These are phyloP conservation scores for Onychostruthus taczanowskii DNA, from an alignment of 2,113 vertebrate species.

Conservation along the genomic window DNA sequence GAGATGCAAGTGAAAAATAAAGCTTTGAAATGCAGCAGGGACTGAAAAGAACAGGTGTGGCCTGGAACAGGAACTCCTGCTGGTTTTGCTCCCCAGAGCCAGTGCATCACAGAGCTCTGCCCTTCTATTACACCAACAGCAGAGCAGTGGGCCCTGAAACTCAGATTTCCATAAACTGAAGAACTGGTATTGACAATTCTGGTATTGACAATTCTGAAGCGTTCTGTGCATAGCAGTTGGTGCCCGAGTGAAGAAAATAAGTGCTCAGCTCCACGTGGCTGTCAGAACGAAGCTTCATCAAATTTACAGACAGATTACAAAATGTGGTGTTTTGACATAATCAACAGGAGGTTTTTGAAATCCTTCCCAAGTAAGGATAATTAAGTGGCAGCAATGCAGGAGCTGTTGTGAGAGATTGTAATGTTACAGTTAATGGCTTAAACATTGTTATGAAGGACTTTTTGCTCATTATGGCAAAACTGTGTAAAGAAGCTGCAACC, in stretches of 20 bases:
- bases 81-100: background rate
- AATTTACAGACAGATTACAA: constrained; percentile 13
- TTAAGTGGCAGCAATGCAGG: background rate
- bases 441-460: background rate
- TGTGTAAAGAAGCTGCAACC: background rate
- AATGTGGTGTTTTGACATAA: constrained; percentile 51
- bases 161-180: background rate
- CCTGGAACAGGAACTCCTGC: background rate
- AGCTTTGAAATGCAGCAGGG: background rate
- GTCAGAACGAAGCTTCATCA: background rate
- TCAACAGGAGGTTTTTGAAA: constrained; percentile 38
- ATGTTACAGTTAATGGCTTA: background rate
- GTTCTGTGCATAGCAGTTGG: background rate
- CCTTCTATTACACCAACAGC: background rate
- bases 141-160: background rate
- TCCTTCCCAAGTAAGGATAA: constrained; percentile 9
- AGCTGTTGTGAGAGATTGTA: background rate
- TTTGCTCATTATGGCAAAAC: background rate
- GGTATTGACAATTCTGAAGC: background rate
- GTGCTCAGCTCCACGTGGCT: background rate
- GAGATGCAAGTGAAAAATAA: background rate
- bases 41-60: background rate
- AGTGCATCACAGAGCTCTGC: fast-evolving
- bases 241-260: background rate
- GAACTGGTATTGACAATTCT: background rate